Evolutionary conservation across 1,140 invertebrate species (phyloP), one percentile per base, ranked within the genome.

Genomic region (Andrena cerasifolii): DNA sequence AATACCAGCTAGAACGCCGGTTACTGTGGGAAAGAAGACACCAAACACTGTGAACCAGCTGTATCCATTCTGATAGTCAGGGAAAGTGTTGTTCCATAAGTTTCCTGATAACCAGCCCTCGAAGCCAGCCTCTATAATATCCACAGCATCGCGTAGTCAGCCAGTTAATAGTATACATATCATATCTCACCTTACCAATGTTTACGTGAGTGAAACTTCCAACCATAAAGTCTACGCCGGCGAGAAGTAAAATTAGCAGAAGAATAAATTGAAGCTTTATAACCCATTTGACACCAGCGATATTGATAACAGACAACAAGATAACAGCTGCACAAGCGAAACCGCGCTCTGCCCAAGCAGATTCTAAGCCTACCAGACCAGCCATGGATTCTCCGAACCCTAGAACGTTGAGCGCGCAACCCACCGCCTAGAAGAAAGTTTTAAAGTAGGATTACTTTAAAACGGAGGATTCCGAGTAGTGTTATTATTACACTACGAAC

Each of bases 371-470:
- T 21, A 98, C 94, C 16, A 99, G 91, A 62, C 95, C 95, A 21
- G 97, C 96, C 94, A 99, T 97, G 1, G 98, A 98, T 93, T 99
- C 98, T 62, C 98, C 98, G 93, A 99, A 99, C 86, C 98, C 98
- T 83, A 94, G 89, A 14, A 99, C 97, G 93, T 99, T 98, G 51
- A 99, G 93, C 12, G 98, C 98, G 93, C 98, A 99, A 79, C 98
- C 97, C 0, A 99, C 98, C 78, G 98, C 97, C 97, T 98, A 88
- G 80, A 92, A 87, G 66, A 82, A 83, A 79, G 68, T 76, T 76
- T 51, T 61, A 77, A 78, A 80, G 45, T 31, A 62, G 3, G 36
- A 63, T 82, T 10, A 65, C 59, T 49, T 26, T 40, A 62, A 33
- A n/a, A n/a, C n/a, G n/a, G n/a, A n/a, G n/a, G n/a, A n/a, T n/a